A percentile compares a stretch with the other conserved stretches of the same genome.
These are phyloP conservation scores for Enteromius treurensis DNA, from an alignment of 2,797 vertebrate genomes.

Conservation along the genomic window DNA sequence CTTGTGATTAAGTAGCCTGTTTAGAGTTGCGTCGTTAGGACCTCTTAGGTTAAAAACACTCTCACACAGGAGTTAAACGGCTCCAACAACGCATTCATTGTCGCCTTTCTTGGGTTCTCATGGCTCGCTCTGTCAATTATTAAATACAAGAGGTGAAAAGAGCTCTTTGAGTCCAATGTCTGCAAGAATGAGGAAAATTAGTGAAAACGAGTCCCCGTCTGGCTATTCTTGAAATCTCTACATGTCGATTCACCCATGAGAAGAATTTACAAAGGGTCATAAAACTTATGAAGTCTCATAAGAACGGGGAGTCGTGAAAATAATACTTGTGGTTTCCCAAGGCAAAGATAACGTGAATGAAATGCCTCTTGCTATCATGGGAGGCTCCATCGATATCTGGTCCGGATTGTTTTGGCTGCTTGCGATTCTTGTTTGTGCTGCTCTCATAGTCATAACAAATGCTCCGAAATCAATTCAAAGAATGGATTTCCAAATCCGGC, in stretches of 20 bases:
- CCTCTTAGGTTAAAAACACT: conserved; percentile 67
- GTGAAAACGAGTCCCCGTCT: conserved; percentile 63
- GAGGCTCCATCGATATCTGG: conserved; percentile 30
- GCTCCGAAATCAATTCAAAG: conserved; percentile 20
- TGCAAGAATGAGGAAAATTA: conserved; percentile 79
- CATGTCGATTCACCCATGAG: conserved; percentile 26
- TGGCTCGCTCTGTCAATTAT: conserved; percentile 85
- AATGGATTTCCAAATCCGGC: conserved; percentile 9
- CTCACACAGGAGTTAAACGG: conserved; percentile 35
- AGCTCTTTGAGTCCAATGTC: conserved; percentile 66
- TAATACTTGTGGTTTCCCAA: conserved; percentile 33
- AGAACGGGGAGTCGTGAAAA: conserved; percentile 1
- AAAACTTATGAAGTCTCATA: conserved; percentile 1
- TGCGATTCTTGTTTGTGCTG: conserved; percentile 27
- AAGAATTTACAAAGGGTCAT: conserved; percentile 14
- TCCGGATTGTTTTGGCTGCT: conserved; percentile 52
- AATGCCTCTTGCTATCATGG: conserved; percentile 53
- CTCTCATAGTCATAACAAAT: conserved; percentile 53
- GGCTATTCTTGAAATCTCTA: conserved; percentile 64
- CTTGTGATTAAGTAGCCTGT: conserved; percentile 74
- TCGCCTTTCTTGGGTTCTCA: conserved; percentile 80
- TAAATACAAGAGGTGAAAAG: conserved; percentile 70
- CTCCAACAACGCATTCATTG: conserved; percentile 84
- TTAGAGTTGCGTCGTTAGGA: conserved; percentile 70
- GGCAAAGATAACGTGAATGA: conserved; percentile 16